These are phyloP conservation scores for Malachius bipustulatus DNA, from an alignment of 2,888 invertebrate genomes.

Conservation along the genomic window DNA sequence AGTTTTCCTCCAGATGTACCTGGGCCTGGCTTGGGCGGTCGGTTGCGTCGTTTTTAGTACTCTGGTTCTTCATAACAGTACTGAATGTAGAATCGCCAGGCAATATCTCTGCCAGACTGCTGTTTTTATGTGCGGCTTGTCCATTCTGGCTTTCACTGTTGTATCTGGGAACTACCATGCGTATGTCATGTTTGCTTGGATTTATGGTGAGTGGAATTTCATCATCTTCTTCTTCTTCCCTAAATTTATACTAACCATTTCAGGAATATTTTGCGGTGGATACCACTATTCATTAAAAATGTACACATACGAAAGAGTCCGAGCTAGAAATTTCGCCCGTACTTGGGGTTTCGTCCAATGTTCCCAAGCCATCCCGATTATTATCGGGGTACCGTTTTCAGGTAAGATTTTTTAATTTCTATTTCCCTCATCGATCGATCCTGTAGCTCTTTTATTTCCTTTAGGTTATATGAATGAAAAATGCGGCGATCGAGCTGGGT, in stretches of 20 bases:
- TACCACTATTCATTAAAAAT: constrained; percentile 82
- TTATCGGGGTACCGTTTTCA: constrained; percentile 72
- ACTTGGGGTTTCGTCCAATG: constrained; percentile 86
- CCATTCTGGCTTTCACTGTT: constrained; percentile 64
- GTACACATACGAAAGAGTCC: constrained; percentile 78
- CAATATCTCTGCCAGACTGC: constrained; percentile 77
- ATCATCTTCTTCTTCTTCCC: too few relatives aligned
- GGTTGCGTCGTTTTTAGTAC: constrained; percentile 73
- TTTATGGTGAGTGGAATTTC: constrained; percentile 47
- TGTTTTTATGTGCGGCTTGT: constrained; percentile 64
- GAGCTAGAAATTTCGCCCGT: constrained; percentile 73
- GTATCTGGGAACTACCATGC: constrained; percentile 66
- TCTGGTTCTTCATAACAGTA: constrained; percentile 69
- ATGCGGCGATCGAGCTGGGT: constrained; percentile 66
- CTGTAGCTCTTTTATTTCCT: constrained; percentile 24
- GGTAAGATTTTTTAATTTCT: constrained; percentile 44
- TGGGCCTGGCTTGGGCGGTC: constrained; percentile 72
- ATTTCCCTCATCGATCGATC: too few relatives aligned
- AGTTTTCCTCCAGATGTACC: constrained; percentile 43
- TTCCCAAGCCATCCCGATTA: constrained; percentile 74
- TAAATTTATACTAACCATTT: too few relatives aligned
- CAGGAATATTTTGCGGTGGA: constrained; percentile 76
- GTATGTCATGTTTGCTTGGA: constrained; percentile 70
- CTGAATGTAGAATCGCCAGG: constrained; percentile 73
- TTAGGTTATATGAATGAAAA: constrained; percentile 69